Evolutionary conservation across 2,113 vertebrate species (phyloP), one percentile per base, ranked within the genome.

Genomic region (Pholis gunnellus): DNA sequence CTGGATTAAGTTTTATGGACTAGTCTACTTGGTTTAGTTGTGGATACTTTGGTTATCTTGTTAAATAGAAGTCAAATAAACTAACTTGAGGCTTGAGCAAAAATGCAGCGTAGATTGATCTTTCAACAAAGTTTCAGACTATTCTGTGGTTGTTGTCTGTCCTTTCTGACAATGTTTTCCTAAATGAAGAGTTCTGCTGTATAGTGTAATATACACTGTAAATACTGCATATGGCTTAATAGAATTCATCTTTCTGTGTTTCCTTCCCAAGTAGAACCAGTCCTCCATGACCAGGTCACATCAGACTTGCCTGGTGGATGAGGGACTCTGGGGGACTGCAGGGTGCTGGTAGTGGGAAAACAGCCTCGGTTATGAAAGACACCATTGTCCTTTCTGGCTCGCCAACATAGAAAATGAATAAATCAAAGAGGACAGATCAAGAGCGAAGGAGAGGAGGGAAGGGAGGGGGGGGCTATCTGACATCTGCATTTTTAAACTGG

Each of bases 341-440:
- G 76, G 84, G 87, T 88, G 77, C 87, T 86, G 89, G 77, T 83
- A 87, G 81, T 88, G 93, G 89, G 91, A 92, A 87, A 81, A 85
- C 77, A 40, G 91, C 72, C 85, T 77, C 57, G 0, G 68, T 86
- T 85, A 92, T 93, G 91, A 94, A 94, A 91, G 93, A 80, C 83
- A 4, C 71, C 88, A 91, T 94, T 94, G 94, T 94, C 82, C 85
- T 38, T 59, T 60, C 75, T 86, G 86, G 84, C 92, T 91, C 84
- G 70, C 86, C 89, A 91, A 87, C 91, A 86, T 92, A 88, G 84
- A 89, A 92, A 92, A 93, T 93, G 91, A 94, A 94, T 93, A 93
- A 94, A 93, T 94, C 92, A 94, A 93, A 90, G 92, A 86, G 88
- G 86, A 90, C 81, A 89, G 89, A 93, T 93, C 92, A 94, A 91